phyloP scores from a whole-genome alignment of 2,113 vertebrate genomes.

The Tragelaphus buxtoni region DNA sequence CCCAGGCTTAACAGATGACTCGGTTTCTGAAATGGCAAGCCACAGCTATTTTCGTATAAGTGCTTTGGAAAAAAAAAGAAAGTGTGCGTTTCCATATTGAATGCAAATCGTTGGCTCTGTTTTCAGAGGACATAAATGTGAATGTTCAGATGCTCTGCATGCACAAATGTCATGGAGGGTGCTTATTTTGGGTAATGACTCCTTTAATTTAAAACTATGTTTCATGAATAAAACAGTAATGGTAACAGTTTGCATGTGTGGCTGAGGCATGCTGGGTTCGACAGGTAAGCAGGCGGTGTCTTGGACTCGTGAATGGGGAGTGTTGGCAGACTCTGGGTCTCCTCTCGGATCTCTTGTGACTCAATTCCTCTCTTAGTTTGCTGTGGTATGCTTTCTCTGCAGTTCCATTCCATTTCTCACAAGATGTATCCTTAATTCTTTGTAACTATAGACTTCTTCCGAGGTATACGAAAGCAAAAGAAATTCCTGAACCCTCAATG shows the following conservation, averaged over 20 bases:
- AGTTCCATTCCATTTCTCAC: slow-evolving; percentile 82
- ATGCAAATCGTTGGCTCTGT: slow-evolving; percentile 81
- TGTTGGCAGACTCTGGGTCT: slow-evolving; percentile 48
- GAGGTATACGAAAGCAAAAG: slow-evolving; percentile 43
- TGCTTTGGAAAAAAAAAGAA: slow-evolving; percentile 57
- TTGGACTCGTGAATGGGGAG: slow-evolving; percentile 57
- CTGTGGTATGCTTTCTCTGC: slow-evolving; percentile 63
- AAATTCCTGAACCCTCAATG: slow-evolving; percentile 43
- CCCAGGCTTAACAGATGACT: slow-evolving; percentile 1
- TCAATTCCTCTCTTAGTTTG: slow-evolving; percentile 51
- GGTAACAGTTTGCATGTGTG: slow-evolving; percentile 86
- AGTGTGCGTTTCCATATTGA: slow-evolving; percentile 68
- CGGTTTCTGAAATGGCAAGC: slow-evolving; percentile 53
- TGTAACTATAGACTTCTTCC: slow-evolving; percentile 45
- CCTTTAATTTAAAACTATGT: slow-evolving; percentile 73
- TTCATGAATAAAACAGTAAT: slow-evolving; percentile 78
- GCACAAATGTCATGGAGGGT: slow-evolving; percentile 78
- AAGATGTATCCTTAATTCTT: slow-evolving; percentile 69
- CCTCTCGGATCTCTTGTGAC: slow-evolving; percentile 47
- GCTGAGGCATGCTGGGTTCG: slow-evolving; percentile 88
- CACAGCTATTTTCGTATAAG: slow-evolving; percentile 12
- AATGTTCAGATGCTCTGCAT: slow-evolving; percentile 84
- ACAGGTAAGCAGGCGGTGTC: slow-evolving; percentile 84
- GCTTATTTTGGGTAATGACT: slow-evolving; percentile 81
- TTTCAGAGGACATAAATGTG: slow-evolving; percentile 77